phyloP scores from a whole-genome alignment of 1,140 invertebrate genomes.

The Bombus waltoni region DNA sequence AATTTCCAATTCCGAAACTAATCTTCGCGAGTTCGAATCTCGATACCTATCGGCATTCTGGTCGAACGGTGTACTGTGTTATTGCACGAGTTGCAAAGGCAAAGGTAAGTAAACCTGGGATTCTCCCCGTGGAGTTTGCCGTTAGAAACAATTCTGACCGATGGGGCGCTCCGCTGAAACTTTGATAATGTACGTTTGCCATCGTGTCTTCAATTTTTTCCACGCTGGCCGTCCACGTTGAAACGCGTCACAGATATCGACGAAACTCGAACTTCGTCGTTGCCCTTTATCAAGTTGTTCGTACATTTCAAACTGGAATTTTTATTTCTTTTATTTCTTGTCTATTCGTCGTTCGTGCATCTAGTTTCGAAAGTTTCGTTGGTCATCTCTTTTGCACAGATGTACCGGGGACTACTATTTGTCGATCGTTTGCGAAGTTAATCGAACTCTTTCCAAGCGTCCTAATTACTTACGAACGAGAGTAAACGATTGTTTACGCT shows the following conservation, averaged over 20 bases:
- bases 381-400: too few species aligned
- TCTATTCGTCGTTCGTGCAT: too few species aligned
- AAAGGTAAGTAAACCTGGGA: conserved; percentile 20
- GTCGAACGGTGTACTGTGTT: conserved; percentile 17
- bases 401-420: too few species aligned
- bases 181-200: conserved; percentile 15
- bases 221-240: too few species aligned
- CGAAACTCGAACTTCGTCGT: background rate
- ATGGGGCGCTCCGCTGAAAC: background rate
- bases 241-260: background rate
- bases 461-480: too few species aligned
- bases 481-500: background rate
- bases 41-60: conserved; percentile 47
- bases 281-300: too few species aligned
- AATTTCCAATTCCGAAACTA: conserved; percentile 53
- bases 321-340: too few species aligned
- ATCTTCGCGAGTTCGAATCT: conserved; percentile 50
- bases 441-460: too few species aligned
- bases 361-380: too few species aligned
- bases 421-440: too few species aligned
- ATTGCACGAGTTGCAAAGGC: conserved; percentile 8
- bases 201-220: background rate
- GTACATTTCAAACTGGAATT: too few species aligned
- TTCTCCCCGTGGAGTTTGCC: conserved; percentile 18
- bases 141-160: background rate